Evolutionary conservation across 1,140 invertebrate species (phyloP), one percentile per base, ranked within the genome.

Genomic region (Coelopa frigida): DNA sequence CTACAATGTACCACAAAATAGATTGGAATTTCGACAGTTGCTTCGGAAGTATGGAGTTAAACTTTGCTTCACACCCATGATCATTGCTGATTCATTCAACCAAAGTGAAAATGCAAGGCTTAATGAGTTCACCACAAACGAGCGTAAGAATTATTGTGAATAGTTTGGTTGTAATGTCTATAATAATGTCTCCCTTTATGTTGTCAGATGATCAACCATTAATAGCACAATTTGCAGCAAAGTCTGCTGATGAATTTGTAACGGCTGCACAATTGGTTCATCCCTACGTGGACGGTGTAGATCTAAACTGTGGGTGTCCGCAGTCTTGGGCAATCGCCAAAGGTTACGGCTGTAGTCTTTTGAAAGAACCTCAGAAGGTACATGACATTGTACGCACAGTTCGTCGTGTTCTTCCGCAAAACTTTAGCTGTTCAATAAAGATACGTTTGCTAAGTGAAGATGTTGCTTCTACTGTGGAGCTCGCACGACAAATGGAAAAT

Each of bases 281-380:
- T 55, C 82, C 83, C 74, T 96, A 85, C 75, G 81, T 82, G 38
- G 84, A 91, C 78, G 94, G 94, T 18, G 83, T 94, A 3, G 94
- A 98, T 75, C 72, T 98, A 24, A 98, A 98, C 66, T 97, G 94
- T 76, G 94, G 95, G 7, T 98, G 95, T 61, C 94, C 95, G 10
- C 94, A 98, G 71, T 77, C 82, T 48, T 98, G 93, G 93, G 94
- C 93, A 1, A 85, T 91, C 64, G 79, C 85, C 59, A 85, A 93
- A 64, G 90, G 91, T 14, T 89, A 91, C 68, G 94, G 94, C 8
- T 87, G 87, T 56, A 82, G 83, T 52, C 68, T 98, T 48, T 72
- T 97, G 7, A 80, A 78, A 4, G 82, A 89, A 57, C 93, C 94
- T 20, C 82, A 97, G 56, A 48, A 87, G 7, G 81, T 98, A 8